Percentiles rank a stretch among this genome's conserved stretches.
Conservation (phyloP, 53 echinoderm and acorn worm genomes). For the Antedon mediterranea region DNA sequence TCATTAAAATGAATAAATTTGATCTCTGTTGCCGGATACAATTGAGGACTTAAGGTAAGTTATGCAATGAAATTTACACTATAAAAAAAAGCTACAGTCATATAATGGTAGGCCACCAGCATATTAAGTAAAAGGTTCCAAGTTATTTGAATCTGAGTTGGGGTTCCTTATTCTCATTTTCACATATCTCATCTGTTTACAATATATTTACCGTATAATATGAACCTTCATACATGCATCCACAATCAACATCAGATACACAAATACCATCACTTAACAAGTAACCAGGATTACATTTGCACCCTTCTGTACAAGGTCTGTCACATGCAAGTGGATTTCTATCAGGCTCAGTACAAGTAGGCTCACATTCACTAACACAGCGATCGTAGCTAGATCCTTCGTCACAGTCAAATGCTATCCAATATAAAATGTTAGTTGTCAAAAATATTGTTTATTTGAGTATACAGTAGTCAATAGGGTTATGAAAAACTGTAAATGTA, state of each 20-base stretch:
- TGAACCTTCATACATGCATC: not conserved
- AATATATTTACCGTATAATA: constrained; percentile 10
- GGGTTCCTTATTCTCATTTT: too few species aligned
- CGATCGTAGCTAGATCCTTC: constrained; percentile 27
- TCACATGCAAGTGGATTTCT: not conserved
- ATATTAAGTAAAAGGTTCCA: too few species aligned
- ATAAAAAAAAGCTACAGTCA: too few species aligned
- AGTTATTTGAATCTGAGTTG: too few species aligned
- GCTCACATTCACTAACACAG: constrained; percentile 29
- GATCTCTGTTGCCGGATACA: too few species aligned
- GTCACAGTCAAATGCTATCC: constrained; percentile 22
- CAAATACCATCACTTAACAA: not conserved
- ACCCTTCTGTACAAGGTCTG: not conserved
- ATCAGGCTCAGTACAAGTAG: constrained; percentile 7
- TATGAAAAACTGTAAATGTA: too few species aligned
- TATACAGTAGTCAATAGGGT: too few species aligned
- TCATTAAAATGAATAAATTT: too few species aligned
- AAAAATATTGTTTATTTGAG: not conserved
- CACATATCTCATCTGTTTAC: too few species aligned
- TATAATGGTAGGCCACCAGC: too few species aligned
- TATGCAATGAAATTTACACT: too few species aligned
- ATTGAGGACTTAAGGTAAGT: too few species aligned
- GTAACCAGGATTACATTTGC: not conserved
- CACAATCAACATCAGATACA: not conserved
- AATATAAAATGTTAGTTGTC: not conserved